Evolutionary conservation across 2,888 invertebrate species (phyloP).

Genomic region (Eupithecia subumbrata): DNA sequence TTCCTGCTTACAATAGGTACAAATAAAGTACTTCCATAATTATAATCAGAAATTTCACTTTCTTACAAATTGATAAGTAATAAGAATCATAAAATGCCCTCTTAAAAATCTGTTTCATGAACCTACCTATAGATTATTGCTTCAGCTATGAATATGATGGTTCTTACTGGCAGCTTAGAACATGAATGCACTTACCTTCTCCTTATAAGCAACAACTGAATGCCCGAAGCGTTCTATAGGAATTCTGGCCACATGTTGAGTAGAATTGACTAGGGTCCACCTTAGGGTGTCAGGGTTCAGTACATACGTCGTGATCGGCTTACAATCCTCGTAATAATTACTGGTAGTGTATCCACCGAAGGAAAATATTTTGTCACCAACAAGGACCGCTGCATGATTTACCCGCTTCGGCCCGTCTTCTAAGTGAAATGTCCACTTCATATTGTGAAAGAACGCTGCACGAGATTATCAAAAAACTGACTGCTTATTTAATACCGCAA

Average conservation of each 20-base stretch:
- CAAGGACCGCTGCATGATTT: slow-evolving; percentile 95
- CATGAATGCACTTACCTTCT: slow-evolving; percentile 77
- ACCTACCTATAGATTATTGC: no score
- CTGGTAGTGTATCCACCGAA: slow-evolving; percentile 97
- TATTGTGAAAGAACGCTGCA: slow-evolving; percentile 55
- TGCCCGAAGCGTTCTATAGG: slow-evolving; percentile 96
- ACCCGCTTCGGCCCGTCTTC: slow-evolving; percentile 96
- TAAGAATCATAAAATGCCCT: background rate
- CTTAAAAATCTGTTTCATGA: no score
- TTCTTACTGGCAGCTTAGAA: background rate
- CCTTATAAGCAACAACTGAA: slow-evolving; percentile 91
- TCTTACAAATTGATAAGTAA: background rate
- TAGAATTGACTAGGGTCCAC: slow-evolving; percentile 83
- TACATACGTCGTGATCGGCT: slow-evolving; percentile 94
- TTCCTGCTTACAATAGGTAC: background rate
- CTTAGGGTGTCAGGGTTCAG: slow-evolving; percentile 88
- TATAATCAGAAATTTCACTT: background rate
- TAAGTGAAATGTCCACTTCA: slow-evolving; percentile 93
- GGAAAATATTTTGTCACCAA: slow-evolving; percentile 91
- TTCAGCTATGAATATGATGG: no score
- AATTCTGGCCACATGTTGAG: slow-evolving; percentile 75
- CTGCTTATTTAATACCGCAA: background rate
- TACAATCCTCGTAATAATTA: slow-evolving; percentile 89
- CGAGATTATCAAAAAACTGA: background rate
- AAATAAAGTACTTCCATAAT: background rate